Percentiles rank a stretch among this genome's conserved stretches.
These are phyloP conservation scores for Apis cerana DNA, from an alignment of 1,140 invertebrate genomes.

Conservation along the genomic window DNA sequence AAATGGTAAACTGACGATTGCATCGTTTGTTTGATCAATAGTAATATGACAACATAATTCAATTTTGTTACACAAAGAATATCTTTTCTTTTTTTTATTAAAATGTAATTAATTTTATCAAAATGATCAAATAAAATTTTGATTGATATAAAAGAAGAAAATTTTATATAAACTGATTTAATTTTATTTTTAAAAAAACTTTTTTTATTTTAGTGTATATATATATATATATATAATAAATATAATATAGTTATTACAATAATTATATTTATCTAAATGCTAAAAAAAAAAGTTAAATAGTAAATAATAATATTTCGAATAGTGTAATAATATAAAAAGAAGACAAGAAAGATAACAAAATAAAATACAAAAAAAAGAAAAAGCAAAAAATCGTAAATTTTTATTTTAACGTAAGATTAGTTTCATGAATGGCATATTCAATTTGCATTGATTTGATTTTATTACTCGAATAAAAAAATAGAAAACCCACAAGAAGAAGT, in stretches of 20 bases:
- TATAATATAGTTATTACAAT: too few relatives aligned
- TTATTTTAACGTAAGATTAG: too few relatives aligned
- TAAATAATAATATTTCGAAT: neutral
- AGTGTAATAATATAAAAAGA: too few relatives aligned
- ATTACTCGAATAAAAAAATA: neutral
- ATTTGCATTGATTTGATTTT: neutral
- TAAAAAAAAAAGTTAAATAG: neutral
- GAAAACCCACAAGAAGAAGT: neutral
- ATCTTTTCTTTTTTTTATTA: neutral
- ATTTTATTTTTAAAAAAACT: neutral
- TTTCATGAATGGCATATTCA: neutral
- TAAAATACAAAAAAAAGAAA: too few relatives aligned
- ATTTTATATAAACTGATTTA: neutral
- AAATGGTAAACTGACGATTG: constrained; percentile 10
- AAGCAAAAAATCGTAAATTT: too few relatives aligned
- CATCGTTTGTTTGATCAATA: constrained; percentile 42
- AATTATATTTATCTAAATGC: neutral
- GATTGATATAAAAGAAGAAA: neutral
- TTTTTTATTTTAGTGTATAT: neutral
- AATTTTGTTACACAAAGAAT: neutral
- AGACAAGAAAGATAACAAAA: too few relatives aligned
- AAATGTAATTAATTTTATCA: neutral
- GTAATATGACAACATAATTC: neutral
- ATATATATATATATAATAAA: neutral
- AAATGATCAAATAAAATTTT: neutral